These are phyloP conservation scores for Rhyacophila evoluta DNA, from an alignment of 2,888 invertebrate species.

Conservation along the genomic window DNA sequence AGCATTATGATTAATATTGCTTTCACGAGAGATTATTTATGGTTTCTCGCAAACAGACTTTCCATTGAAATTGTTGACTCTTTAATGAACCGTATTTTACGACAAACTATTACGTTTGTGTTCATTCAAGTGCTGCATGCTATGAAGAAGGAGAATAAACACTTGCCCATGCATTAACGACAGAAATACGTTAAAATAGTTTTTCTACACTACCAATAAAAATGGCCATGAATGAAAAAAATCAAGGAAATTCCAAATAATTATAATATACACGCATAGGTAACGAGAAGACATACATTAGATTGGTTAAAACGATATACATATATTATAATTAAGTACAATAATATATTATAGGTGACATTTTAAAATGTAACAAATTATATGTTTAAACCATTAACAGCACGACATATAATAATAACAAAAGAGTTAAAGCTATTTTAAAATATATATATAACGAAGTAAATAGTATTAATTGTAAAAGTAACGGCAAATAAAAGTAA, in stretches of 20 bases:
- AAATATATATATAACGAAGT: no score
- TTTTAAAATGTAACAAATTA: no score
- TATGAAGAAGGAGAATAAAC: not conserved
- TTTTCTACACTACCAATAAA: not conserved
- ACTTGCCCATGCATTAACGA: not conserved
- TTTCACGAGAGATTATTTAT: not conserved
- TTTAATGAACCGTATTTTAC: constrained; percentile 18
- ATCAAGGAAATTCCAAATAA: not conserved
- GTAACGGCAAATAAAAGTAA: no score
- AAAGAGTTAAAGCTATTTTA: no score
- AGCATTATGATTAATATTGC: not conserved
- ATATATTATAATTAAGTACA: no score
- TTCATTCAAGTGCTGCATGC: constrained; percentile 3
- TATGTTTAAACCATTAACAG: no score
- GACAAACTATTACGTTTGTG: not conserved
- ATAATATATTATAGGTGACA: no score
- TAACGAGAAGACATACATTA: no score
- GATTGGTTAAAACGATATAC: no score
- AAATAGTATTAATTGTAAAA: no score
- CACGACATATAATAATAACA: no score
- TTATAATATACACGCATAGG: no score
- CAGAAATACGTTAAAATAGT: not conserved
- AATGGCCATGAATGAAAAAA: not conserved
- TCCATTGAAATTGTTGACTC: not conserved
- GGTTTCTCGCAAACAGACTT: constrained; percentile 1